Base-by-base conservation (phyloP, 2,888 invertebrate species). In the Eupithecia dodoneata region DNA sequence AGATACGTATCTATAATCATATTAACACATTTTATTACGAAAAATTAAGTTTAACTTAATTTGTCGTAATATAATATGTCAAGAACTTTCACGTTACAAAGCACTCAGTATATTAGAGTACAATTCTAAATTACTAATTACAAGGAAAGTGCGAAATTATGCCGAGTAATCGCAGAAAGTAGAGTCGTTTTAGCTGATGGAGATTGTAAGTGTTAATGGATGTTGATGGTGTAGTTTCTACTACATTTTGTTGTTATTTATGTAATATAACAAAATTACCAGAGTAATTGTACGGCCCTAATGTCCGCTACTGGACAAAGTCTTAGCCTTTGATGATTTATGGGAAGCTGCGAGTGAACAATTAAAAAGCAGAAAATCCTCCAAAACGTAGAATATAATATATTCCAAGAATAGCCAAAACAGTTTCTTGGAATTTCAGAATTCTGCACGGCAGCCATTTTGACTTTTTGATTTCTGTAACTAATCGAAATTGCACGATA, bases 141-240 rank as follows among this genome's bases (percentile, higher is more conserved):
- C 71, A 71, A 41, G 30, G 55, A 70, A 70, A 70, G 70, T 69
- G 12, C 12, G 49, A 70, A 47, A 70, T 70, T 70, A 49, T 70
- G 70, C 70, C 47, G 45, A 70, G 70, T 49, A 70, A 70, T 47
- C n/a, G 30, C 70, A 70, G 70, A 70, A 70, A 70, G 70, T 70
- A 12, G 42, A 41, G 47, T 70, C 70, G 30, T 70, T 70, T 70
- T 70, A 41, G 66, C 42, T 73, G 66, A 66, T 67, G 49, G 65
- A 52, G n/a, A 47, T 70, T 4, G 47, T 18, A 45, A 69, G 66
- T 66, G 66, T 2, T 12, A 45, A 47, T 47, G 18, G 47, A 45
- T 42, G 45, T 47, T 47, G 66, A 70, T 69, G 47, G 13, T 70
- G 44, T 70, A 47, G 47, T 70, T 70, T 70, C 47, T 70, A 47